Conservation (phyloP, 2,113 vertebrate species). For the Chascanopsetta lugubris region DNA sequence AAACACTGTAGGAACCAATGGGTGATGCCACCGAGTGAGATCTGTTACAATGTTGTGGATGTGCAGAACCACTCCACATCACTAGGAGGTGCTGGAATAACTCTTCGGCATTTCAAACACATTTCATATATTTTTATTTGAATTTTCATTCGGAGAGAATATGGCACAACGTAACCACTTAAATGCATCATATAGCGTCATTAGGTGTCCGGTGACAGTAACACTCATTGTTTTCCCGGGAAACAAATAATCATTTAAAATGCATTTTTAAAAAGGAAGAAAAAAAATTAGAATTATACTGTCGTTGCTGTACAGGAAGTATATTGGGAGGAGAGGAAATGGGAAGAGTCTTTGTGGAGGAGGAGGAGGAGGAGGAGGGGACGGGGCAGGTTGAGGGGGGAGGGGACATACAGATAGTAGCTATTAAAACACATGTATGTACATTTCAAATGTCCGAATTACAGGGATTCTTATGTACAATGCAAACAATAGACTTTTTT, state of each 20-base stretch:
- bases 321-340: slow-evolving; percentile 37
- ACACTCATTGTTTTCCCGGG: slow-evolving; percentile 67
- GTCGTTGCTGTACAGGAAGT: slow-evolving; percentile 72
- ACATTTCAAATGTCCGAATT: slow-evolving; percentile 77
- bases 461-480: slow-evolving; percentile 75
- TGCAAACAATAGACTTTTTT: slow-evolving; percentile 66
- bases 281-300: slow-evolving; percentile 64
- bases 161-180: slow-evolving; percentile 78
- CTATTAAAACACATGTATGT: slow-evolving; percentile 80
- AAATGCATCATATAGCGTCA: slow-evolving; percentile 67
- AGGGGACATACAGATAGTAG: slow-evolving; percentile 72
- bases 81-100: too few species aligned
- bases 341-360: slow-evolving; percentile 9
- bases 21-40: too few species aligned
- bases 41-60: too few species aligned
- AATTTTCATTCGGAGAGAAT: slow-evolving; percentile 74
- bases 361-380: too few species aligned
- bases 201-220: slow-evolving; percentile 54
- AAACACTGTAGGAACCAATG: too few species aligned
- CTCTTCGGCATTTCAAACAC: slow-evolving; percentile 36
- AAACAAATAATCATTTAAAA: slow-evolving; percentile 69
- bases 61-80: too few species aligned
- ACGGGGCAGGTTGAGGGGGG: too few species aligned
- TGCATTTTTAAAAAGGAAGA: slow-evolving; percentile 63
- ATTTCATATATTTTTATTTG: slow-evolving; percentile 76